Evolutionary conservation across 2,113 vertebrate genomes (phyloP).

Genomic region (Gopherus evgoodei): DNA sequence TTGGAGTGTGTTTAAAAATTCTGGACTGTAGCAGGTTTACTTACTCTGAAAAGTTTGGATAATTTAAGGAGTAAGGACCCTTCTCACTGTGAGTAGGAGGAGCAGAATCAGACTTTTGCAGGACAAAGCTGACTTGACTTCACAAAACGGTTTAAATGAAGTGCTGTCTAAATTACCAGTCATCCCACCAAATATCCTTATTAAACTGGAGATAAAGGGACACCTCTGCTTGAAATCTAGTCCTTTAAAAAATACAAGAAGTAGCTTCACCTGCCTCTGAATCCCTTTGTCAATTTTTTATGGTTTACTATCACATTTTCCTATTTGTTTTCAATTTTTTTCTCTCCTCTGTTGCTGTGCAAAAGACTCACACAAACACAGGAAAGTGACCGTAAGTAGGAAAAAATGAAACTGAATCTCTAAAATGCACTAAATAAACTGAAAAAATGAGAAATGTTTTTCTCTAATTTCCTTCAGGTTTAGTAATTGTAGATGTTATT

Average conservation of each 20-base stretch:
- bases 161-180: background rate
- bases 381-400: constrained; percentile 40
- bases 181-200: background rate
- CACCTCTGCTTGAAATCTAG: background rate
- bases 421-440: constrained; percentile 51
- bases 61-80: background rate
- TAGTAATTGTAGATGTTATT: constrained; percentile 44
- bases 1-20: background rate
- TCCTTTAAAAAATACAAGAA: constrained; percentile 28
- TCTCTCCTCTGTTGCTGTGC: constrained; percentile 28
- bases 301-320: constrained; percentile 51
- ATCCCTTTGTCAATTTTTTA: constrained; percentile 39
- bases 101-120: background rate
- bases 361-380: constrained; percentile 1
- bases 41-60: accelerated
- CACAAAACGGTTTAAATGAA: accelerated
- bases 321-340: constrained; percentile 43
- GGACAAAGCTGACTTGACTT: background rate
- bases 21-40: background rate
- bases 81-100: background rate
- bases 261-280: constrained; percentile 1
- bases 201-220: background rate
- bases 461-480: background rate
- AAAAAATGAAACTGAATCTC: constrained; percentile 48
- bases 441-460: constrained; percentile 8